Evolutionary conservation across 2,113 vertebrate genomes (phyloP).

Genomic region (Equus quagga): DNA sequence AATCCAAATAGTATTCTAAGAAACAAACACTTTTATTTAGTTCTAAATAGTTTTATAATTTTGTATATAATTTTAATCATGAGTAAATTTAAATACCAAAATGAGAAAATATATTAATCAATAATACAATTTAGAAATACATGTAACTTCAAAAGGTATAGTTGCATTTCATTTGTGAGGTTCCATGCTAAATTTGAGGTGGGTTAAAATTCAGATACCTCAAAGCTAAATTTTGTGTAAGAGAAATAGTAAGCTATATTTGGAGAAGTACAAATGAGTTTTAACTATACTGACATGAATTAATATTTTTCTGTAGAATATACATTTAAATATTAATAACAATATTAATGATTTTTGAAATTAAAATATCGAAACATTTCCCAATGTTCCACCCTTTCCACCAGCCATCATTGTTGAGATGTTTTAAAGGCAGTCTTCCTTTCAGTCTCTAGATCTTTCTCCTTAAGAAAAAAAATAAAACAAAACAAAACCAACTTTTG

Average conservation of each 20-base stretch:
- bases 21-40: background rate
- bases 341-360: background rate
- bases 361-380: conserved; percentile 9
- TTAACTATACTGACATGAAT: background rate
- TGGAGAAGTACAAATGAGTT: background rate
- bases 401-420: background rate
- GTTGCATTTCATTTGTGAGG: background rate
- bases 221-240: background rate
- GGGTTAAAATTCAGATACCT: background rate
- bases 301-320: background rate
- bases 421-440: background rate
- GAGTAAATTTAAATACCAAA: background rate
- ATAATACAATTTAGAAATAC: background rate
- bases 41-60: background rate
- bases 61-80: background rate
- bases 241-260: background rate
- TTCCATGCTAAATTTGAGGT: background rate
- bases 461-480: background rate
- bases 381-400: background rate
- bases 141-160: background rate
- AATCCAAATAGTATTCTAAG: background rate
- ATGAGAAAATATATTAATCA: background rate
- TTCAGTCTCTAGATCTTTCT: background rate
- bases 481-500: background rate
- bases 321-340: background rate